Evolutionary conservation across 2,797 vertebrate genomes (phyloP).

Genomic region (Cyprinella venusta): DNA sequence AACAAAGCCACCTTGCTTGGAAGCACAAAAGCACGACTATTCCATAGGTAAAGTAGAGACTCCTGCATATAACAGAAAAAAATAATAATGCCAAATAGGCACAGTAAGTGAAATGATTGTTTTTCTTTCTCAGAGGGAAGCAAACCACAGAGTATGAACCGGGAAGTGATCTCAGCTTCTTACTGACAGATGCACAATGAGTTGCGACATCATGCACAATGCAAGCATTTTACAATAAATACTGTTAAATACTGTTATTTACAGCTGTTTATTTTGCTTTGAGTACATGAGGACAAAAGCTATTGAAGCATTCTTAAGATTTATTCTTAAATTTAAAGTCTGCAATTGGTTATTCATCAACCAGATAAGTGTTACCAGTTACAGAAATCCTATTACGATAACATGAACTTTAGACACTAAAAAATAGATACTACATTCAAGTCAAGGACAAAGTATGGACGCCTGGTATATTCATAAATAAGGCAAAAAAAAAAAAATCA

Average conservation of each 20-base stretch:
- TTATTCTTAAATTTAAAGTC: not conserved
- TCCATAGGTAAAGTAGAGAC: conserved; percentile 78
- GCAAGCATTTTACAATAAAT: not conserved
- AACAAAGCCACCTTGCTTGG: conserved; percentile 82
- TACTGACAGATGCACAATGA: conserved; percentile 70
- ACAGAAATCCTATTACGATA: not conserved
- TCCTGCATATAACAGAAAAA: not conserved
- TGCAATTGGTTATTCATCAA: conserved; percentile 3
- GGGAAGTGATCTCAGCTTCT: conserved; percentile 85
- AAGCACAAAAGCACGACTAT: conserved; percentile 81
- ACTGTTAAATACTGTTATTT: not conserved
- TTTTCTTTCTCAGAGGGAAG: conserved; percentile 73
- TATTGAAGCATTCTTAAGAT: not conserved
- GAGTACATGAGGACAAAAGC: not conserved
- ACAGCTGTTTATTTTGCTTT: not conserved
- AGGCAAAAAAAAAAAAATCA: not conserved
- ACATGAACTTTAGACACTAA: conserved; percentile 3
- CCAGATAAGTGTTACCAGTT: not conserved
- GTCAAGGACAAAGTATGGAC: not conserved
- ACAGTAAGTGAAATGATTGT: not conserved
- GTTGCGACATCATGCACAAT: not conserved
- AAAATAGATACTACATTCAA: not conserved
- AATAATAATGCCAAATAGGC: not conserved
- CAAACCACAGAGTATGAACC: conserved; percentile 79
- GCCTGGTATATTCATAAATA: not conserved